Conservation (phyloP, 1,140 invertebrate species). For the Ditylenchus dipsaci region DNA sequence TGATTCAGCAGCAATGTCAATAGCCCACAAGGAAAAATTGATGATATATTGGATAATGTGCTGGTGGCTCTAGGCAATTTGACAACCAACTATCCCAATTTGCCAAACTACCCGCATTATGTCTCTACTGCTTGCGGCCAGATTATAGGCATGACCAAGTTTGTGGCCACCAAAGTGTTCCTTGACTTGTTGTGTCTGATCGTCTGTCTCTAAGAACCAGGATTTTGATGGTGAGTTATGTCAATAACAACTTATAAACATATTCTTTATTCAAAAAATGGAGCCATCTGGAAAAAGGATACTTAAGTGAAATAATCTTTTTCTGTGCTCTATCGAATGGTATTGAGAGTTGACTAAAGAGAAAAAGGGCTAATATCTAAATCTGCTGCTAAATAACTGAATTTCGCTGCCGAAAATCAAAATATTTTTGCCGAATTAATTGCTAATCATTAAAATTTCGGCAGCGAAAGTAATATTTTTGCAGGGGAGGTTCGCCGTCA, state of each 20-base stretch:
- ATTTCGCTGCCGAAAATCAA: too few relatives aligned
- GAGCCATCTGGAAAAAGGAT: too few relatives aligned
- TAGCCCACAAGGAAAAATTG: constrained; percentile 7
- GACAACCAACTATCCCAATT: not conserved
- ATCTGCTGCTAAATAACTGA: too few relatives aligned
- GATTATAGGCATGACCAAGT: not conserved
- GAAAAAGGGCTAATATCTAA: not conserved
- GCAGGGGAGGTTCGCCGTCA: too few relatives aligned
- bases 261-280: too few relatives aligned
- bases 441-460: too few relatives aligned
- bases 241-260: too few relatives aligned
- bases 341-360: not conserved
- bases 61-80: constrained; percentile 15
- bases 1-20: constrained; percentile 3
- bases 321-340: too few relatives aligned
- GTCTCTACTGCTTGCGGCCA: constrained; percentile 1
- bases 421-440: too few relatives aligned
- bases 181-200: not conserved
- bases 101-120: not conserved
- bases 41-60: constrained; percentile 15
- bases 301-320: too few relatives aligned
- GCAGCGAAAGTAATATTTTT: too few relatives aligned
- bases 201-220: not conserved
- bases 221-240: not conserved
- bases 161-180: not conserved